A percentile compares a stretch with the other conserved stretches of the same genome.
Evolutionary conservation across 2,797 vertebrate species (phyloP).

Genomic region (Cossypha niveicapilla): DNA sequence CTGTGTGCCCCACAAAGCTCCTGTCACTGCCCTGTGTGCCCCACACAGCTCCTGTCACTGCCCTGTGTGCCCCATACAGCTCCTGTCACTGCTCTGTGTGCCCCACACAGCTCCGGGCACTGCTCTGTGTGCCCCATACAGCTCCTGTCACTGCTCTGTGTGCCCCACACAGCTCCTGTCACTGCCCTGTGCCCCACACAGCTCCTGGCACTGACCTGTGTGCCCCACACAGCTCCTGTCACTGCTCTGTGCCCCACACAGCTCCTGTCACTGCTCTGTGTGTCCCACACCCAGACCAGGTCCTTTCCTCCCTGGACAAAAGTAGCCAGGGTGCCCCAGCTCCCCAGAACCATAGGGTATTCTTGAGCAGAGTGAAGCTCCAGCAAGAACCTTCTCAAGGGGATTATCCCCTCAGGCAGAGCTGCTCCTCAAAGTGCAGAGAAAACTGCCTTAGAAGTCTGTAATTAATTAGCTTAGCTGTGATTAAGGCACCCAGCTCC

Average conservation of each 20-base stretch:
- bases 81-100: neutral
- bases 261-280: neutral
- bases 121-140: neutral
- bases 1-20: too few species aligned
- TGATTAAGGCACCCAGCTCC: neutral
- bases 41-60: too few species aligned
- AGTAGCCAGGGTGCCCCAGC: fast-evolving
- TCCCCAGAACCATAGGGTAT: too few species aligned
- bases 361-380: neutral
- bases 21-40: neutral
- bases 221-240: neutral
- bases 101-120: neutral
- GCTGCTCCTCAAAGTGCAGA: neutral
- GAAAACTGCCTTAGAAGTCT: neutral
- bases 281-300: neutral
- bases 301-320: neutral
- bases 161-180: neutral
- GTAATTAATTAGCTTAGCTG: constrained; percentile 27
- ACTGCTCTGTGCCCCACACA: neutral
- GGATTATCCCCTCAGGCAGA: neutral
- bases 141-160: neutral
- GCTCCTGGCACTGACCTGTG: neutral
- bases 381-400: neutral
- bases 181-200: neutral
- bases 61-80: neutral